Evolutionary conservation across 2,888 invertebrate genomes (phyloP).

Genomic region (Hanleya hanleyi): DNA sequence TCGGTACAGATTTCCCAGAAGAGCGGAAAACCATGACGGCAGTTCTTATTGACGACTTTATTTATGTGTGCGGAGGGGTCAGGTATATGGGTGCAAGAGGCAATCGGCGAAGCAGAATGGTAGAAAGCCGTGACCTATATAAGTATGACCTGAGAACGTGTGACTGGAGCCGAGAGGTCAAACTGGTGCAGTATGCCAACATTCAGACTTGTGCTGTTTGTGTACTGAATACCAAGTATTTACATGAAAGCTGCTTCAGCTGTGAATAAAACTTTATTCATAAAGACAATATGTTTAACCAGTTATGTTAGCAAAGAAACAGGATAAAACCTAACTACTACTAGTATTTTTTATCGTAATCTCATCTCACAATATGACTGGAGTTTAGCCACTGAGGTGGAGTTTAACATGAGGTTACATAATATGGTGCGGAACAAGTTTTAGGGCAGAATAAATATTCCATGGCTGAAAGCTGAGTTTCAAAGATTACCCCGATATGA

Average conservation of each 20-base stretch:
- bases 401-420: too few relatives aligned
- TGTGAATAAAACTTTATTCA: constrained; percentile 1
- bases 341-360: too few relatives aligned
- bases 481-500: too few relatives aligned
- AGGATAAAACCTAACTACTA: too few relatives aligned
- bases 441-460: too few relatives aligned
- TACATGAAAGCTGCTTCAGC: constrained; percentile 51
- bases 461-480: too few relatives aligned
- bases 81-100: constrained; percentile 39
- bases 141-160: constrained; percentile 47
- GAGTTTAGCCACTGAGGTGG: too few relatives aligned
- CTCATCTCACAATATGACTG: too few relatives aligned
- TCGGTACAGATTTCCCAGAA: constrained; percentile 59
- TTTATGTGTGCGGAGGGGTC: constrained; percentile 60
- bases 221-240: constrained; percentile 50
- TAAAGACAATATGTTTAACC: too few relatives aligned
- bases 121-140: constrained; percentile 59
- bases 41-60: constrained; percentile 39
- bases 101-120: constrained; percentile 41
- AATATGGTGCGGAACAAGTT: too few relatives aligned
- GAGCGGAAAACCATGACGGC: constrained; percentile 54
- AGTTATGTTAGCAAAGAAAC: too few relatives aligned
- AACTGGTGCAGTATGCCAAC: constrained; percentile 55
- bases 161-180: constrained; percentile 51
- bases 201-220: constrained; percentile 45